Conservation (phyloP, 2,888 invertebrate genomes). For the Steinernema scapterisci region DNA sequence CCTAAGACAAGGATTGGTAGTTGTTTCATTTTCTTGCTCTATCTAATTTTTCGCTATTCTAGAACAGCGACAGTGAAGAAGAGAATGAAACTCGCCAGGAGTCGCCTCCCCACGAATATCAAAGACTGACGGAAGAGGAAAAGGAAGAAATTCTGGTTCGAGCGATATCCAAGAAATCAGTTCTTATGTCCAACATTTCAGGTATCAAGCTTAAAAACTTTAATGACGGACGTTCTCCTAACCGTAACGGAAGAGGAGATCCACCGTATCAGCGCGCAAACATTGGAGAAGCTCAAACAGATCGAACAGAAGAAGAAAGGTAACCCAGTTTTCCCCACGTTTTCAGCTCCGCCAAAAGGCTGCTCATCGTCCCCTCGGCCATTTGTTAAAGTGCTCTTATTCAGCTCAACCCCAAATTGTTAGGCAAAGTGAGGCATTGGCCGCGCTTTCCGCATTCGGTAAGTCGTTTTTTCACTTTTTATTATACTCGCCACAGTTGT, state of each 20-base stretch:
- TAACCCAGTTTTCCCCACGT: neutral
- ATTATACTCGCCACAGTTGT: neutral
- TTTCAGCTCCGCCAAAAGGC: too few species aligned
- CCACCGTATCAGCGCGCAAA: neutral
- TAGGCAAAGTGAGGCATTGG: slow-evolving; percentile 6
- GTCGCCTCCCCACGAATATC: neutral
- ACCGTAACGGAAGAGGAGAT: neutral
- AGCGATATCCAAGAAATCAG: too few species aligned
- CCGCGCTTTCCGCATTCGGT: slow-evolving; percentile 24
- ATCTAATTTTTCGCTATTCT: neutral
- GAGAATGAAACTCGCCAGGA: neutral
- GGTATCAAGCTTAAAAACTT: too few species aligned
- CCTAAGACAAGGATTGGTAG: slow-evolving; percentile 15
- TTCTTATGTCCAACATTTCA: too few species aligned
- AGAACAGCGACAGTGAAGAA: slow-evolving; percentile 18
- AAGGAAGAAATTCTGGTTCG: neutral
- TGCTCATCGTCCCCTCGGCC: too few species aligned
- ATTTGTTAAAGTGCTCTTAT: neutral
- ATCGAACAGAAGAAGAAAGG: slow-evolving; percentile 2
- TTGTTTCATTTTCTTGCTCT: neutral
- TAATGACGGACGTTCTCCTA: neutral
- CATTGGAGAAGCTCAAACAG: neutral
- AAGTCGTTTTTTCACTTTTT: neutral
- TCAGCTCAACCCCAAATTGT: slow-evolving; percentile 28
- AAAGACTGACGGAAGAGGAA: neutral